Percentiles rank a stretch among this genome's conserved stretches.
These are phyloP conservation scores for Candoia aspera DNA, from an alignment of 2,113 vertebrate species.

Conservation along the genomic window DNA sequence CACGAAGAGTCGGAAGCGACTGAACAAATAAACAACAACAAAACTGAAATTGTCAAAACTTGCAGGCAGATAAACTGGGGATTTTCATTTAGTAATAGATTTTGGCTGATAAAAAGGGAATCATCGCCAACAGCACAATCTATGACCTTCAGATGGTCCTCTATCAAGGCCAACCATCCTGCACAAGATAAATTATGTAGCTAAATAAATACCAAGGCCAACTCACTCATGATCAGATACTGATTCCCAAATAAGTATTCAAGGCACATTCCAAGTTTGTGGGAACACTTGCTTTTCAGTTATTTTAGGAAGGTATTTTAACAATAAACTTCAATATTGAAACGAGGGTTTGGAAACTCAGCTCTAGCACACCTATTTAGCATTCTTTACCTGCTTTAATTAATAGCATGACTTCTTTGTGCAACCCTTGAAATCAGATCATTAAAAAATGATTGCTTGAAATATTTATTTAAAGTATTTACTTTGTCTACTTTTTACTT, in stretches of 20 bases:
- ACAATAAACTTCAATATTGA: slow-evolving; percentile 8
- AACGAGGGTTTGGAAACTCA: neutral
- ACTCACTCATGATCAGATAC: slow-evolving; percentile 62
- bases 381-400: neutral
- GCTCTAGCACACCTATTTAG: neutral
- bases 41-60: slow-evolving; percentile 36
- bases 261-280: slow-evolving; percentile 43
- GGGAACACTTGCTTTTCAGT: slow-evolving; percentile 33
- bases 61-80: slow-evolving; percentile 63
- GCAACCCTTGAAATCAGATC: neutral
- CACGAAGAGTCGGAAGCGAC: too few relatives aligned
- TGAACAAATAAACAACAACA: too few relatives aligned
- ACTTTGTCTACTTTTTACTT: slow-evolving; percentile 4
- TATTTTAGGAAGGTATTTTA: slow-evolving; percentile 18
- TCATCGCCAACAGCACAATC: slow-evolving; percentile 60
- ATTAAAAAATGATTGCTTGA: neutral
- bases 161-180: slow-evolving; percentile 64
- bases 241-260: slow-evolving; percentile 57
- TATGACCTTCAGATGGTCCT: slow-evolving; percentile 76
- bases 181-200: slow-evolving; percentile 68
- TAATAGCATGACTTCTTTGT: neutral
- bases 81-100: slow-evolving; percentile 75
- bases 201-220: slow-evolving; percentile 79
- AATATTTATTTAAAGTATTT: slow-evolving; percentile 18
- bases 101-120: slow-evolving; percentile 61